Evolutionary conservation across 2,113 vertebrate species (phyloP), one percentile per base, ranked within the genome.

Genomic region (Corynorhinus townsendii): DNA sequence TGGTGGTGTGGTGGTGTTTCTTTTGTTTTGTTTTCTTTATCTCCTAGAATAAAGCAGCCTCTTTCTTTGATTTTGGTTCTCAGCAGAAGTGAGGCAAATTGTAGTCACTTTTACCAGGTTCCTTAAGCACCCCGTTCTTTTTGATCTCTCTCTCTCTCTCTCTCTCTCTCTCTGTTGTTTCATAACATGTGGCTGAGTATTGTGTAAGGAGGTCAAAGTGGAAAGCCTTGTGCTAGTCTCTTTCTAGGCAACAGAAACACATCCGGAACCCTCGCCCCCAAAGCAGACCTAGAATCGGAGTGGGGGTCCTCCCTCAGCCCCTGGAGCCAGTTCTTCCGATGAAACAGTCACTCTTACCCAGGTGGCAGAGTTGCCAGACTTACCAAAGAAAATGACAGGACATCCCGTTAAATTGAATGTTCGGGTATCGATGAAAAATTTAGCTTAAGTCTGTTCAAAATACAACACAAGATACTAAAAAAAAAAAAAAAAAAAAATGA

Each of bases 1-100:
- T 59, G 4, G 26, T 28, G 59, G 45, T 40, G n/a, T 72, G 40
- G 33, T 33, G n/a, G 30, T 73, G 9, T 33, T 56, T 45, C 16
- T 35, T 17, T 10, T n/a, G 35, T 49, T 11, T 1, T 14, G 15
- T 15, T 14, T 38, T 64, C 22, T 59, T 28, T 62, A 26, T 84
- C 56, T 93, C 43, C 86, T 19, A 83, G 83, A 90, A 91, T 76
- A 95, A 92, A 96, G 92, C 40, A 94, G 89, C 71, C 52, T 26
- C 38, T 64, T 38, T 95, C 54, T 84, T 30, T 33, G 54, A 35
- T 73, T 94, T 86, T 75, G 52, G 62, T 79, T 90, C 64, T 54
- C 56, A 87, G 43, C 26, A 56, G 11, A 22, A 94, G 43, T 49
- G 4, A 45, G 68, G 49, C 64, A 76, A 52, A 85, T 11, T 80